Evolutionary conservation across 1,140 invertebrate genomes (phyloP).

Genomic region (Dendrolimus kikuchii): DNA sequence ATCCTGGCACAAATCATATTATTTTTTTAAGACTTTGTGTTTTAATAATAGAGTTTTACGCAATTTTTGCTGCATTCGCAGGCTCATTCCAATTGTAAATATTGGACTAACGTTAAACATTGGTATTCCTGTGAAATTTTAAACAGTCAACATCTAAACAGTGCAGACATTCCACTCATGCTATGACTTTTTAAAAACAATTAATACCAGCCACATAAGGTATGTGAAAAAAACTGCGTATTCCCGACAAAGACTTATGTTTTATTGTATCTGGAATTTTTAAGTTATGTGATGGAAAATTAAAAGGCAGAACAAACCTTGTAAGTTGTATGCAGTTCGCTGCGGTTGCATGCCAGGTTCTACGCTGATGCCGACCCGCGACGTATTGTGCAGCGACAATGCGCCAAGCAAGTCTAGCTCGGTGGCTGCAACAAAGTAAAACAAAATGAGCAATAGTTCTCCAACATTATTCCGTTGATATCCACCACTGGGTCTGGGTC

Average conservation of each 20-base stretch:
- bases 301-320: conserved; percentile 60
- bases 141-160: no score
- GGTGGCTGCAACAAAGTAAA: conserved; percentile 60
- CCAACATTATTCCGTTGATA: background rate
- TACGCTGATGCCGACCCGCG: conserved; percentile 75
- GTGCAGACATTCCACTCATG: no score
- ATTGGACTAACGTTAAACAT: no score
- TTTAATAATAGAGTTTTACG: no score
- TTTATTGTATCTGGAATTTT: background rate
- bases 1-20: background rate
- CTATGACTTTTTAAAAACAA: no score
- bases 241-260: background rate
- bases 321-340: conserved; percentile 76
- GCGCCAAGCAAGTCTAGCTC: conserved; percentile 78
- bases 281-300: background rate
- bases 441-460: conserved; percentile 1
- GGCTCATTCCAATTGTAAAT: no score
- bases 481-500: no score
- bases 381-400: conserved; percentile 79
- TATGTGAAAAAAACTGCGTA: no score
- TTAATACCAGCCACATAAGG: no score
- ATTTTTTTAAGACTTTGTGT: no score
- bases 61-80: no score
- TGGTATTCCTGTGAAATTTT: no score
- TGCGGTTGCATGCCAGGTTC: conserved; percentile 76